A percentile compares a stretch with the other conserved stretches of the same genome.
Evolutionary conservation across 2,888 invertebrate genomes (phyloP).

Genomic region (Agrotis ipsilon): DNA sequence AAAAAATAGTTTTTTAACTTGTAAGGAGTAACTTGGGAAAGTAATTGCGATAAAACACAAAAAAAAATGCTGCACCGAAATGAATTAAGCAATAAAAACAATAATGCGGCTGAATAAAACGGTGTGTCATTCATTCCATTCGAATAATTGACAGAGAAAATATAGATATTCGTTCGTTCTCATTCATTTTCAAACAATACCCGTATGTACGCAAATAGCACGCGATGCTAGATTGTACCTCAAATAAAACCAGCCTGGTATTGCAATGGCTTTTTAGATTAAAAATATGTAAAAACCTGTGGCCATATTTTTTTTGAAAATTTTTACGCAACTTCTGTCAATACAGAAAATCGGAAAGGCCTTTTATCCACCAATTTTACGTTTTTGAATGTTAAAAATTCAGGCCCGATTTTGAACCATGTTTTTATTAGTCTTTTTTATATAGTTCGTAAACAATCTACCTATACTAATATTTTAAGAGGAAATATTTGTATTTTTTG

Average conservation of each 20-base stretch:
- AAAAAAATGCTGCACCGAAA: too few species aligned
- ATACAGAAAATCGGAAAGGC: neutral
- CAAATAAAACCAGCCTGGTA: slow-evolving; percentile 19
- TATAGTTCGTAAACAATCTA: too few species aligned
- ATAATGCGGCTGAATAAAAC: neutral
- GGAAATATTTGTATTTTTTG: too few species aligned
- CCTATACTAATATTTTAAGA: too few species aligned
- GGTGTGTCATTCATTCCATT: slow-evolving; percentile 6
- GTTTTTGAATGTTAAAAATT: slow-evolving; percentile 2
- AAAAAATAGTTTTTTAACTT: too few species aligned
- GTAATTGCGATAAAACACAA: too few species aligned
- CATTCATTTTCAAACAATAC: slow-evolving; percentile 36
- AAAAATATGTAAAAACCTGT: slow-evolving; percentile 35
- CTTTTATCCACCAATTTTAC: neutral
- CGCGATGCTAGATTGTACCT: slow-evolving; percentile 13
- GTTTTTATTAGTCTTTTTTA: too few species aligned
- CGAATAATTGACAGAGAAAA: slow-evolving; percentile 7
- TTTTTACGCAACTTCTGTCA: neutral
- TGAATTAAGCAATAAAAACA: neutral
- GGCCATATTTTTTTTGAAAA: slow-evolving; percentile 26
- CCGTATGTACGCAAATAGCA: slow-evolving; percentile 26
- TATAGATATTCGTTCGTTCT: neutral
- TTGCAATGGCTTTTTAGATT: slow-evolving; percentile 10
- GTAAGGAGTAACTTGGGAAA: too few species aligned
- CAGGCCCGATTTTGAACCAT: neutral